phyloP scores from a whole-genome alignment of 1,140 invertebrate species.

The Achatina immaculata region DNA sequence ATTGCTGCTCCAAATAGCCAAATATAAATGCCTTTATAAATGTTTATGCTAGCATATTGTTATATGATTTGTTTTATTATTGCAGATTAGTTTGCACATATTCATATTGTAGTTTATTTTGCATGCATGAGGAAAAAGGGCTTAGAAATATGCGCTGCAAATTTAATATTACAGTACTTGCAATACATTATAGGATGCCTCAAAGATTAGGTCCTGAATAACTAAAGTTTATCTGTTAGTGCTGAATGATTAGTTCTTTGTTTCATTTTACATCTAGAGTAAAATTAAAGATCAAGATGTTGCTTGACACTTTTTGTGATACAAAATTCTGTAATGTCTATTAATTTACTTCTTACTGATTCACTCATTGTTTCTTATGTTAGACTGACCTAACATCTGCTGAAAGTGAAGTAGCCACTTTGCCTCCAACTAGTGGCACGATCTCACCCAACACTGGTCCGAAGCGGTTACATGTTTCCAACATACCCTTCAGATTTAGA shows the following conservation, averaged over 20 bases:
- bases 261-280: too few relatives aligned
- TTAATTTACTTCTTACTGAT: background rate
- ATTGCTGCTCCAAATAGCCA: background rate
- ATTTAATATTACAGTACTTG: too few relatives aligned
- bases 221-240: too few relatives aligned
- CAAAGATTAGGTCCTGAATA: too few relatives aligned
- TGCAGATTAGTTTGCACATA: background rate
- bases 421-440: conserved; percentile 35
- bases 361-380: background rate
- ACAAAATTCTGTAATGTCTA: background rate
- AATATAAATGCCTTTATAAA: background rate
- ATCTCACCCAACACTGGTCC: conserved; percentile 58
- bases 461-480: conserved; percentile 83
- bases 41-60: background rate
- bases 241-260: too few relatives aligned
- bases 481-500: conserved; percentile 98
- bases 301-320: background rate
- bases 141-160: too few relatives aligned
- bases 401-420: background rate
- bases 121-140: background rate
- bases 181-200: too few relatives aligned
- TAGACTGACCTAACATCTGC: conserved; percentile 20
- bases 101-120: background rate
- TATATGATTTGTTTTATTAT: too few relatives aligned
- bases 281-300: too few relatives aligned